phyloP scores from a whole-genome alignment of 2,888 invertebrate genomes.

The Stenotaenia linearis region DNA sequence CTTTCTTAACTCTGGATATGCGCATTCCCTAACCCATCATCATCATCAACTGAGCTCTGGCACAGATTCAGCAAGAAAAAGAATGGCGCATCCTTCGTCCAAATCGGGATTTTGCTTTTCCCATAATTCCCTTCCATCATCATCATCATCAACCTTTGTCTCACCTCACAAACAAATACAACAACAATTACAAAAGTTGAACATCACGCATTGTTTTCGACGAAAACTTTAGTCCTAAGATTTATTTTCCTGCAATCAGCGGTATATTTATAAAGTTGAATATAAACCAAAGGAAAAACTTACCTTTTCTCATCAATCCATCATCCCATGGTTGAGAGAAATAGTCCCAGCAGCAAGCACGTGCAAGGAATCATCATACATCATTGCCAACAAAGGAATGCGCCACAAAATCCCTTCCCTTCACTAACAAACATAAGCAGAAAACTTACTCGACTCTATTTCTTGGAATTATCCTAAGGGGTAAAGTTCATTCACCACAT shows the following conservation, averaged over 20 bases:
- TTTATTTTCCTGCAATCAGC: too few relatives aligned
- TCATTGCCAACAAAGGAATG: conserved; percentile 23
- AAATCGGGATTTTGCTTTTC: conserved; percentile 2
- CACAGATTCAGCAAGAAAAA: not conserved
- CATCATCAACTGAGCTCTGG: conserved; percentile 24
- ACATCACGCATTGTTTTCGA: too few relatives aligned
- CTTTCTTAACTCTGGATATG: conserved; percentile 13
- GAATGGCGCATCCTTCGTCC: conserved; percentile 1
- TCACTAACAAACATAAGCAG: conserved; percentile 19
- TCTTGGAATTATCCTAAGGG: not conserved
- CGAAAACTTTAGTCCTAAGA: too few relatives aligned
- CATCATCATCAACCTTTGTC: conserved; percentile 23
- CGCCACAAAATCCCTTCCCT: not conserved
- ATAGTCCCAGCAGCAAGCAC: conserved; percentile 18
- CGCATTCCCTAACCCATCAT: conserved; percentile 21
- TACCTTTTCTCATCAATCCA: conserved; percentile 20
- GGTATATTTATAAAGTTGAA: not conserved
- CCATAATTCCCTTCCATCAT: not conserved
- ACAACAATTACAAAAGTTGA: not conserved
- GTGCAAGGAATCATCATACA: conserved; percentile 26
- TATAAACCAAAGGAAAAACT: conserved; percentile 2
- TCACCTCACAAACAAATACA: not conserved
- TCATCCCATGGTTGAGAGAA: not conserved
- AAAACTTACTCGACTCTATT: conserved; percentile 6
- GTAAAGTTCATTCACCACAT: not conserved